Percentiles rank a stretch among this genome's conserved stretches.
Conservation (phyloP, 2,797 vertebrate genomes). For the Myotis findleyi region DNA sequence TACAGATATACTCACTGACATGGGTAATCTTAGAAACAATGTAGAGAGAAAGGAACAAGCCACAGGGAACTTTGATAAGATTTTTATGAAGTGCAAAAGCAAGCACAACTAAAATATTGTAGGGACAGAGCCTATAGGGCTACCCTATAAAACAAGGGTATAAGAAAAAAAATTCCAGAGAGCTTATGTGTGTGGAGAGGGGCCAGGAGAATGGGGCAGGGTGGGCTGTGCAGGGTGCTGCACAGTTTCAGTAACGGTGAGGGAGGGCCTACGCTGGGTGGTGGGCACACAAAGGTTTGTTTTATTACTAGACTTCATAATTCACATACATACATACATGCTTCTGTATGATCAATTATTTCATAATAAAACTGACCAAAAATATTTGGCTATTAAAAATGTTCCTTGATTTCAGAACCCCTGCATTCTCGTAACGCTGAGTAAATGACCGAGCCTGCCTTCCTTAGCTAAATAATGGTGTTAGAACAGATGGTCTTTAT, state of each 20-base stretch:
- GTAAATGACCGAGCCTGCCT: not conserved
- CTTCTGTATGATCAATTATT: not conserved
- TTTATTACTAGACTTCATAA: not conserved
- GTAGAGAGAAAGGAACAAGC: not conserved
- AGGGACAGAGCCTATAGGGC: not conserved
- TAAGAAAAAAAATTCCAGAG: not conserved
- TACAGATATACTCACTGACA: not conserved
- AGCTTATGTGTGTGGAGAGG: no score
- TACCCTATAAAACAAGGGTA: not conserved
- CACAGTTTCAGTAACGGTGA: rapidly evolving
- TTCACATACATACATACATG: not conserved
- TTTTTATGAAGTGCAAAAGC: not conserved
- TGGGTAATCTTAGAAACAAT: not conserved
- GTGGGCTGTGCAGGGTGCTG: no score
- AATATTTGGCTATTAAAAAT: not conserved
- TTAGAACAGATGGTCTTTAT: not conserved
- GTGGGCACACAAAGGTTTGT: not conserved
- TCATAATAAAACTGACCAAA: conserved; percentile 17
- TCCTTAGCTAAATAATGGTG: not conserved
- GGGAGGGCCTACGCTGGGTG: not conserved
- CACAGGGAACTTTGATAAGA: not conserved
- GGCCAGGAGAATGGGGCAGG: not conserved
- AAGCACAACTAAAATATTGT: not conserved
- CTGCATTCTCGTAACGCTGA: not conserved
- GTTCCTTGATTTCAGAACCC: not conserved